phyloP scores from a whole-genome alignment of 2,888 invertebrate species.

The Eupithecia tripunctaria region DNA sequence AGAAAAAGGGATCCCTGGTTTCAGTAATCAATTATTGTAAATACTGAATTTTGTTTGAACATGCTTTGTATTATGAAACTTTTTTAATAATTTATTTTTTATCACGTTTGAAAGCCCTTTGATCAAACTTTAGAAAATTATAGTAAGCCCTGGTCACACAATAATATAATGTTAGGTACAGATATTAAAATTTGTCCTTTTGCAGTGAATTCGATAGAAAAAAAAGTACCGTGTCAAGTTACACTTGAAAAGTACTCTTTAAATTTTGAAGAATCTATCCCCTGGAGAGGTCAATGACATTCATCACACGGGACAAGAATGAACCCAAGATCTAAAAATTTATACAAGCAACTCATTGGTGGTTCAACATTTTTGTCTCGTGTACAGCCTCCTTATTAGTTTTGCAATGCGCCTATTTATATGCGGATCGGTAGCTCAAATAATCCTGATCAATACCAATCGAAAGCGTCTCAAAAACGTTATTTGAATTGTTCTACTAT shows the following conservation, averaged over 20 bases:
- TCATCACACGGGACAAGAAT: neutral
- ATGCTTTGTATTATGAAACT: neutral
- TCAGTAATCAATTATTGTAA: neutral
- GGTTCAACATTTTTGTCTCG: too few species aligned
- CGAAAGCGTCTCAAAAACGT: too few species aligned
- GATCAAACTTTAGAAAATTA: neutral
- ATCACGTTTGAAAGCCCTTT: too few species aligned
- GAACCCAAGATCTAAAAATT: neutral
- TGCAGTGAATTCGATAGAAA: neutral
- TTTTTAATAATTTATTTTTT: neutral
- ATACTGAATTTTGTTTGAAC: neutral
- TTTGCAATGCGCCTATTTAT: too few species aligned
- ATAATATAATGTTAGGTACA: neutral
- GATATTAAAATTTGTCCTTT: neutral
- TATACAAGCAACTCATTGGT: too few species aligned
- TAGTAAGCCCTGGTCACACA: neutral
- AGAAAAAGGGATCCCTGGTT: neutral
- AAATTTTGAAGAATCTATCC: neutral
- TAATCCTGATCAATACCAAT: too few species aligned
- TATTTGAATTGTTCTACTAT: too few species aligned
- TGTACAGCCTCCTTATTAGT: too few species aligned
- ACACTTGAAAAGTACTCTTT: neutral
- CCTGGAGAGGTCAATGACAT: neutral
- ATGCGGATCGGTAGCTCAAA: too few species aligned
- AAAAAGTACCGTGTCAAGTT: too few species aligned